Conservation (phyloP, 1,140 invertebrate genomes). For the Lepidurus couesii region DNA sequence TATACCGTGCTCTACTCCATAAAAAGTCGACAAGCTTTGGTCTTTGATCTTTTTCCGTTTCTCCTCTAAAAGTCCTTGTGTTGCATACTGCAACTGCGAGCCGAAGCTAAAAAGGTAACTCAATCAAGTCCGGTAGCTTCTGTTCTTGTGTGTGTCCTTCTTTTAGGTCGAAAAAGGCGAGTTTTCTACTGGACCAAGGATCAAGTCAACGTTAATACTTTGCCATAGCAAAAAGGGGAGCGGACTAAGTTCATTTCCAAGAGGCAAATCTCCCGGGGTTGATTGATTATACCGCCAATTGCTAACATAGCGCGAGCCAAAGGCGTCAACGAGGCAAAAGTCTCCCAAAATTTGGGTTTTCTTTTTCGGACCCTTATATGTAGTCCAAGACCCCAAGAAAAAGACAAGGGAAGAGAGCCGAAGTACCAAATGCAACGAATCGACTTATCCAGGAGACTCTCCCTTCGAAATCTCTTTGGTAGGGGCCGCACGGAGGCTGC, state of each 20-base stretch:
- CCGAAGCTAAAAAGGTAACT: background rate
- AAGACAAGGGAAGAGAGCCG: background rate
- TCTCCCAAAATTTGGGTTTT: background rate
- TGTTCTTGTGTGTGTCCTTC: background rate
- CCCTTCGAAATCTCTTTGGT: constrained; percentile 10
- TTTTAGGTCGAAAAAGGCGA: background rate
- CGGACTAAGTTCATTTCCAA: background rate
- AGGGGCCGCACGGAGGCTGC: constrained; percentile 6
- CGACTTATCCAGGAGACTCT: background rate
- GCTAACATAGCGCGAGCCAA: constrained; percentile 3
- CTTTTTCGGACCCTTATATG: background rate
- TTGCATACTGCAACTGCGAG: background rate
- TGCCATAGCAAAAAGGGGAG: background rate
- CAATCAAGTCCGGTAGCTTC: background rate
- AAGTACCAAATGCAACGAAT: background rate
- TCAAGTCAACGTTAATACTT: background rate
- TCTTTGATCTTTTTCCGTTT: background rate
- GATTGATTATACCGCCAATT: constrained; percentile 19
- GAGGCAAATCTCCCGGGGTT: constrained; percentile 8
- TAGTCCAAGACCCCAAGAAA: background rate
- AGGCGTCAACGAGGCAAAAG: constrained; percentile 5
- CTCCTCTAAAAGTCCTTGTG: background rate
- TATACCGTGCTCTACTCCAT: too few relatives aligned
- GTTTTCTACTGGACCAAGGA: background rate
- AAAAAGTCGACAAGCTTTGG: background rate